Evolutionary conservation across 2,888 invertebrate species (phyloP).

Genomic region (Plagodis dolabraria): DNA sequence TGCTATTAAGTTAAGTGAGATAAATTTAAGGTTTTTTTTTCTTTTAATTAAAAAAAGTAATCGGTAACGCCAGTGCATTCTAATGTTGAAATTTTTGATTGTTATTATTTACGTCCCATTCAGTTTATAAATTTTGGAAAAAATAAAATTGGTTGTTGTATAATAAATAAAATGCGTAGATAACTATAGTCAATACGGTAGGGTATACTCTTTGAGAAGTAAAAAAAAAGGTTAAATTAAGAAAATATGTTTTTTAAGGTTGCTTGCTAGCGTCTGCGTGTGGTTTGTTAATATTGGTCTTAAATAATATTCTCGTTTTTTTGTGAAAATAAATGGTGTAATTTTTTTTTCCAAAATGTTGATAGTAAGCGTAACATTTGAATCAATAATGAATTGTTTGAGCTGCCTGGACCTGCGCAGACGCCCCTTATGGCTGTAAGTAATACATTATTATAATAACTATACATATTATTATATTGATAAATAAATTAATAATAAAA

Average conservation of each 20-base stretch:
- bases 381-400: slow-evolving; percentile 34
- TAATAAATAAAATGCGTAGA: slow-evolving; percentile 57
- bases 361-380: slow-evolving; percentile 40
- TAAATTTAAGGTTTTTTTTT: slow-evolving; percentile 47
- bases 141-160: slow-evolving; percentile 75
- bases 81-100: slow-evolving; percentile 34
- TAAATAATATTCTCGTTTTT: slow-evolving; percentile 10
- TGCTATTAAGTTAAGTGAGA: slow-evolving; percentile 60
- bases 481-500: slow-evolving; percentile 85
- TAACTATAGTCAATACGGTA: slow-evolving; percentile 48
- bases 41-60: slow-evolving; percentile 18
- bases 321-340: slow-evolving; percentile 46
- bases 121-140: slow-evolving; percentile 39
- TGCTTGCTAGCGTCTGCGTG: slow-evolving; percentile 58
- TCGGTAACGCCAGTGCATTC: slow-evolving; percentile 35
- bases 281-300: slow-evolving; percentile 13
- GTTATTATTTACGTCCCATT: slow-evolving; percentile 41
- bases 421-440: slow-evolving; percentile 77
- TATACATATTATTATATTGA: slow-evolving; percentile 83
- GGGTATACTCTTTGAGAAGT: slow-evolving; percentile 45
- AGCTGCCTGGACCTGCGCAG: slow-evolving; percentile 39
- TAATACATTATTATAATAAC: slow-evolving; percentile 71
- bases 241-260: slow-evolving; percentile 63
- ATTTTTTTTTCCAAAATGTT: slow-evolving; percentile 49
- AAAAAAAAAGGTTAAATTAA: slow-evolving; percentile 53